Conservation (phyloP, 2,797 vertebrate species). For the Orestias chungarensis region DNA sequence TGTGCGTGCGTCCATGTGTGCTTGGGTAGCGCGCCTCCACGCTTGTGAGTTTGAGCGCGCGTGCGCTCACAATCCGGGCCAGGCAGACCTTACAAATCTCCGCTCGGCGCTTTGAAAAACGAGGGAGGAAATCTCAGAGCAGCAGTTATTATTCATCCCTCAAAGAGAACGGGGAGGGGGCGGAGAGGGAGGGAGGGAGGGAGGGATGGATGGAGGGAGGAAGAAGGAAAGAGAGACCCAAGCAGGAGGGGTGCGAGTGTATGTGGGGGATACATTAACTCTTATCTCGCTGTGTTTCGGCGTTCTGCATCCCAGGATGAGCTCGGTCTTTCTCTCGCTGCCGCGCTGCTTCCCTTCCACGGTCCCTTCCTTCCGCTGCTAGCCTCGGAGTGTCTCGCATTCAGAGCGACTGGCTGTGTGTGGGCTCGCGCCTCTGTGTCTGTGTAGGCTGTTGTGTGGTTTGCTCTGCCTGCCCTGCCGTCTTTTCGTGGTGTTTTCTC, state of each 20-base stretch:
- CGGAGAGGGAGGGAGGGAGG: constrained; percentile 30
- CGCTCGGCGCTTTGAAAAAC: constrained; percentile 79
- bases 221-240: constrained; percentile 46
- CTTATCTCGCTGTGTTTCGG: constrained; percentile 76
- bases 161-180: constrained; percentile 77
- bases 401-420: constrained; percentile 43
- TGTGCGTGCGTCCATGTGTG: constrained; percentile 38
- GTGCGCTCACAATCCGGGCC: constrained; percentile 53
- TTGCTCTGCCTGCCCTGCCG: constrained; percentile 47
- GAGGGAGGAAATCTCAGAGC: constrained; percentile 81
- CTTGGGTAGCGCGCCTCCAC: constrained; percentile 21
- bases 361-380: constrained; percentile 56
- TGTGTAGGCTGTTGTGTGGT: constrained; percentile 51
- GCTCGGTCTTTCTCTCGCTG: constrained; percentile 47
- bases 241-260: constrained; percentile 54
- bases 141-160: constrained; percentile 85
- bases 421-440: constrained; percentile 33
- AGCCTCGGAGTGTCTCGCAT: constrained; percentile 59
- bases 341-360: constrained; percentile 40
- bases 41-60: background rate
- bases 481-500: constrained; percentile 59
- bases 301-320: constrained; percentile 72
- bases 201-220: constrained; percentile 59
- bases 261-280: constrained; percentile 76
- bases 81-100: constrained; percentile 80